A percentile compares a stretch with the other conserved stretches of the same genome.
Evolutionary conservation across 2,888 invertebrate species (phyloP).

Genomic region (Timema podura): DNA sequence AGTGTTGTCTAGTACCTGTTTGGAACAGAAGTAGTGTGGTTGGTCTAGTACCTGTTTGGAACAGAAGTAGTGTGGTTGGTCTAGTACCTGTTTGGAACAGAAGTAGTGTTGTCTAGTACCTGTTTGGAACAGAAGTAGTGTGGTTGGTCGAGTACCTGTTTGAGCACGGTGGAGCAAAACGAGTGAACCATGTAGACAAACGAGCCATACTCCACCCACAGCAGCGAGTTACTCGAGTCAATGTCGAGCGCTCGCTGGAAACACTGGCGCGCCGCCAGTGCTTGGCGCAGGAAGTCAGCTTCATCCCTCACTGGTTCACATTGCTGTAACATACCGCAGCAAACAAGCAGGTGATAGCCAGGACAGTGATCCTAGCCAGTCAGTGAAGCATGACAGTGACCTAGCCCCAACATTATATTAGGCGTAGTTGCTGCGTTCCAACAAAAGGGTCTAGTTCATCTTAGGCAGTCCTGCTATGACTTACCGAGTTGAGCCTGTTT

Average conservation of each 20-base stretch:
- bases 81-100: too few relatives aligned
- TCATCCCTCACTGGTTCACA: conserved; percentile 47
- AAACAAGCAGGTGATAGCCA: conserved; percentile 6
- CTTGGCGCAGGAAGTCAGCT: conserved; percentile 63
- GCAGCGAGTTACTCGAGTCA: conserved; percentile 65
- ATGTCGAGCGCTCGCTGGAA: conserved; percentile 75
- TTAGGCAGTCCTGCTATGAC: conserved; percentile 34
- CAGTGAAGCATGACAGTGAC: too few relatives aligned
- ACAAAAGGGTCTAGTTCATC: too few relatives aligned
- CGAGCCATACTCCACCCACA: conserved; percentile 90
- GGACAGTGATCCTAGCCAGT: too few relatives aligned
- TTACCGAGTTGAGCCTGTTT: conserved; percentile 69
- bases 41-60: too few relatives aligned
- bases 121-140: too few relatives aligned
- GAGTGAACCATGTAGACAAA: conserved; percentile 89
- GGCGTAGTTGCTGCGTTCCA: too few relatives aligned
- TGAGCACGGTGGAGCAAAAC: conserved; percentile 80
- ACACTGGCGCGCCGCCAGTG: conserved; percentile 71
- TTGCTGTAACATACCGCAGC: conserved; percentile 30
- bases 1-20: too few relatives aligned
- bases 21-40: too few relatives aligned
- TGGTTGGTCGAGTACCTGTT: conserved; percentile 57
- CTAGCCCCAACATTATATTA: too few relatives aligned
- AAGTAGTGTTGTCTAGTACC: too few relatives aligned
- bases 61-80: too few relatives aligned